Evolutionary conservation across 2,797 vertebrate species (phyloP).

Genomic region (Chrosomus eos): DNA sequence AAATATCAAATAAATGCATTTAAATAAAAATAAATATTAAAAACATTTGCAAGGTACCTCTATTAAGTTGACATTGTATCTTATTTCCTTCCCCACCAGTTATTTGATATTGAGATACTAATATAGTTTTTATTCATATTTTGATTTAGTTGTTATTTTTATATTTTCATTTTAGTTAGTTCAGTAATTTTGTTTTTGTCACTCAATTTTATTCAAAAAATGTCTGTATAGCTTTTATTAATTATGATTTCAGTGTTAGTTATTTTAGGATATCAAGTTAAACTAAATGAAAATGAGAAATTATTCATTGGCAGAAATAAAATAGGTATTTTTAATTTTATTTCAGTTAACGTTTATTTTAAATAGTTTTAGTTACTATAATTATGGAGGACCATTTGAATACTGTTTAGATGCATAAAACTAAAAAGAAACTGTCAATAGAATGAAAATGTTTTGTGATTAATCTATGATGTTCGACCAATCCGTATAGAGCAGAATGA

Average conservation of each 20-base stretch:
- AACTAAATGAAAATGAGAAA: not conserved
- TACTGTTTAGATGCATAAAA: not conserved
- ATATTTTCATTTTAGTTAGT: no score
- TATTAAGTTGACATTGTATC: no score
- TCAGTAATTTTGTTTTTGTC: not conserved
- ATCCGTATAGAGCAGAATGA: not conserved
- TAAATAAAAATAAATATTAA: not conserved
- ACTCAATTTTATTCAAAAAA: not conserved
- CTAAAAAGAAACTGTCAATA: not conserved
- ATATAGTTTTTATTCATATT: not conserved
- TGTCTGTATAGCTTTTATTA: not conserved
- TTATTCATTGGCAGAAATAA: no score
- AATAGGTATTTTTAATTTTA: no score
- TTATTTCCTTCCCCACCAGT: no score
- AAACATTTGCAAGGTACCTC: no score
- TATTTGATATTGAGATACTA: no score
- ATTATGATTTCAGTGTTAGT: not conserved
- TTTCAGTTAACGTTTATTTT: no score
- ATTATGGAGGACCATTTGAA: not conserved
- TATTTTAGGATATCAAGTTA: not conserved
- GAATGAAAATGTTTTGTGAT: not conserved
- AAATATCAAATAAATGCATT: not conserved
- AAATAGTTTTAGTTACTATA: not conserved
- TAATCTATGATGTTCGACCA: not conserved
- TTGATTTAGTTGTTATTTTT: no score